Percentiles rank a stretch among this genome's conserved stretches.
These are phyloP conservation scores for Muscicapa striata DNA, from an alignment of 2,797 vertebrate genomes.

Conservation along the genomic window DNA sequence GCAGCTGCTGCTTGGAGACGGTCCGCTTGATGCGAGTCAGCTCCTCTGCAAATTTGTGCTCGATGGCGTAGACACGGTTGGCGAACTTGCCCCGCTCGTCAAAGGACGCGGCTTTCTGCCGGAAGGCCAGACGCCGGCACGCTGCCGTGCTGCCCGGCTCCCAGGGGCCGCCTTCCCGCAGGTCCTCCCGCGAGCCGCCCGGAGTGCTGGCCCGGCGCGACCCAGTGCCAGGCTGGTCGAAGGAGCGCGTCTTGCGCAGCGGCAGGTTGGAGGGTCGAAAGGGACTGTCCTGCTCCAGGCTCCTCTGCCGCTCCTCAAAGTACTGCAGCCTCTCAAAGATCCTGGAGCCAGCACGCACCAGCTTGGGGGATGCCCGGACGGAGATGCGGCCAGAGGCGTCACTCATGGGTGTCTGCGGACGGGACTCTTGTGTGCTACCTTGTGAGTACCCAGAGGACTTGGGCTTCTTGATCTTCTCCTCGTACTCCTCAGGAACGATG, in stretches of 20 bases:
- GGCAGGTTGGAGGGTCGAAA: slow-evolving; percentile 85
- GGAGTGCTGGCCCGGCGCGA: slow-evolving; percentile 74
- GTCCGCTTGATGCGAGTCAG: slow-evolving; percentile 93
- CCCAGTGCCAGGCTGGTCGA: slow-evolving; percentile 87
- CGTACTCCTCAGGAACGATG: slow-evolving; percentile 87
- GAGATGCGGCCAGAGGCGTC: slow-evolving; percentile 88
- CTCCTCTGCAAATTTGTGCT: slow-evolving; percentile 94
- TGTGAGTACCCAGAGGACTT: slow-evolving; percentile 84
- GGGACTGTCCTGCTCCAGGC: slow-evolving; percentile 90
- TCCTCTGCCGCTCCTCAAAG: slow-evolving; percentile 90
- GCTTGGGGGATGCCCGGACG: slow-evolving; percentile 88
- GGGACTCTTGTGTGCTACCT: slow-evolving; percentile 85
- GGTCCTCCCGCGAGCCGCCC: slow-evolving; percentile 87
- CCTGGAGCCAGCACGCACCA: slow-evolving; percentile 89
- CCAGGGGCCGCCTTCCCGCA: slow-evolving; percentile 82
- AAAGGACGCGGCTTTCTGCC: slow-evolving; percentile 90
- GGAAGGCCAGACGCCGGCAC: slow-evolving; percentile 86
- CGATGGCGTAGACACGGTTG: slow-evolving; percentile 89
- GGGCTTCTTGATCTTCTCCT: slow-evolving; percentile 91
- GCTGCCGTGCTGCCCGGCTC: slow-evolving; percentile 78
- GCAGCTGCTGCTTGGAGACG: slow-evolving; percentile 91
- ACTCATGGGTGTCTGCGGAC: slow-evolving; percentile 90
- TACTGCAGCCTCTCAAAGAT: slow-evolving; percentile 92
- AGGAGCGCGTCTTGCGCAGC: slow-evolving; percentile 88
- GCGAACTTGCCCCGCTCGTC: slow-evolving; percentile 90